Evolutionary conservation across 2,797 vertebrate species (phyloP), one percentile per base, ranked within the genome.

Genomic region (Avahi laniger): DNA sequence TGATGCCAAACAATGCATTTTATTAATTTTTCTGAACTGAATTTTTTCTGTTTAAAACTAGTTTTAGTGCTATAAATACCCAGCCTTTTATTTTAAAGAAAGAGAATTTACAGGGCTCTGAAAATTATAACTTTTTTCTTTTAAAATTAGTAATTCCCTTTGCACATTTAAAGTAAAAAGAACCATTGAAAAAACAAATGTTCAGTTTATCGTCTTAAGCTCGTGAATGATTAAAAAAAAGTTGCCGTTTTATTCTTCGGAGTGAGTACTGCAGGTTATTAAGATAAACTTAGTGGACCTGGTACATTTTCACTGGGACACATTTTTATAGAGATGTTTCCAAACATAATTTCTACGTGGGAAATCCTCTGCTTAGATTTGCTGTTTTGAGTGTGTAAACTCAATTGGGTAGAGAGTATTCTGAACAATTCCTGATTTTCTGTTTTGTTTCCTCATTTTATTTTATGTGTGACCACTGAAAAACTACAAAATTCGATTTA

Each of bases 81-180:
- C 14, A 70, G 46, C 18, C 5, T 28, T 82, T 28, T 86, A 50
- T 57, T 75, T 72, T 72, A 28, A 7, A 38, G 63, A 65, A 67
- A 87, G 48, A 78, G 11, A 88, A 63, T 69, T 94, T 96, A 85
- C 33, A 92, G 50, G 0, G 17, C 65, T 43, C 35, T 82, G 35
- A 93, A 54, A 33, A 70, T 92, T 73, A 82, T 46, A 79, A 20
- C 41, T 92, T 70, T 38, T 46, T 79, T 96, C 69, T 88, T 89
- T 95, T 38, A 92, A 92, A 95, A 86, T 92, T 59, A 97, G 35
- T 73, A 81, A 88, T 96, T 84, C 43, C 89, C 24, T 87, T 78
- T 43, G 18, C 87, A 92, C 38, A 63, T 87, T 72, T 87, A 87
- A 96, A 94, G n/a, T 79, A 87, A 95, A 61, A 38, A 81, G 33